Evolutionary conservation across 1,140 invertebrate genomes (phyloP).

Genomic region (Listronotus bonariensis): DNA sequence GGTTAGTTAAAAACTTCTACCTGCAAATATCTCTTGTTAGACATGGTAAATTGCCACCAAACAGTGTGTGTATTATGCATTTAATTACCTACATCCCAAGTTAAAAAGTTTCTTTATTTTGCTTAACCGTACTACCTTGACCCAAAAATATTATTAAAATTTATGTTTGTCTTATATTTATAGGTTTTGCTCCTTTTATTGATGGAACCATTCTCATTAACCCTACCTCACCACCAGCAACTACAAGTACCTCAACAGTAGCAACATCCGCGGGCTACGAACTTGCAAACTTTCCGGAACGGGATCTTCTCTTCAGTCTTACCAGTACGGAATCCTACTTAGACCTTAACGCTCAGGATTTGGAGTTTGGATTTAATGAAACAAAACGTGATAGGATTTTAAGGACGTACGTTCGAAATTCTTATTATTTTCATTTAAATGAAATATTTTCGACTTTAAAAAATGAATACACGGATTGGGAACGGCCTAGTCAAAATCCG

Average conservation of each 20-base stretch:
- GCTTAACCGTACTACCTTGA: no score
- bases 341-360: constrained; percentile 75
- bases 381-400: constrained; percentile 81
- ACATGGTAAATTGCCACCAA: no score
- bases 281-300: constrained; percentile 81
- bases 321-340: constrained; percentile 74
- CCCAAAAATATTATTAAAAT: no score
- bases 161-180: no score
- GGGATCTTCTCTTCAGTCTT: constrained; percentile 76
- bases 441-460: constrained; percentile 89
- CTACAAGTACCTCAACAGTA: constrained; percentile 50
- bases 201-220: constrained; percentile 79
- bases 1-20: no score
- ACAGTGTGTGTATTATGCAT: no score
- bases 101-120: no score
- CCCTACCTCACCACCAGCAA: constrained; percentile 53
- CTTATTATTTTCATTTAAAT: constrained; percentile 86
- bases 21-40: no score
- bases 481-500: constrained; percentile 74
- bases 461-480: constrained; percentile 94
- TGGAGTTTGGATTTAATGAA: constrained; percentile 85
- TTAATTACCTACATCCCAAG: no score
- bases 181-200: constrained; percentile 85
- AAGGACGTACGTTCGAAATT: constrained; percentile 85
- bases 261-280: constrained; percentile 71